phyloP scores from a whole-genome alignment of 2,888 invertebrate genomes.

The Dione juno region DNA sequence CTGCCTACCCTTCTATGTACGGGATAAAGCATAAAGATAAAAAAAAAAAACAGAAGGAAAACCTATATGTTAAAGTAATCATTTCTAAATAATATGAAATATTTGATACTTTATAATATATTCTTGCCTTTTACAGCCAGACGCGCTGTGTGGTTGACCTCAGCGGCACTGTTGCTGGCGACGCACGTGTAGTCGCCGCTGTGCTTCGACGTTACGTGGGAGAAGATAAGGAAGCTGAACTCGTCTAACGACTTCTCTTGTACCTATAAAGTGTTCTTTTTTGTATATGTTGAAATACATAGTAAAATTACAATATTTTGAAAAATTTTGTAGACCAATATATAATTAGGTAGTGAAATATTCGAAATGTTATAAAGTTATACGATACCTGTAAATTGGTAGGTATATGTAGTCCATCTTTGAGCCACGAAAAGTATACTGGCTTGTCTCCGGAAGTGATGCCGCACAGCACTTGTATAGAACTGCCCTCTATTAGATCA shows the following conservation, averaged over 20 bases:
- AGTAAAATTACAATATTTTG: too few species aligned
- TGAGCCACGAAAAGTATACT: conserved; percentile 88
- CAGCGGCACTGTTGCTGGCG: conserved; percentile 88
- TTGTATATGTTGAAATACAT: too few species aligned
- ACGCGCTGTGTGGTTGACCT: conserved; percentile 87
- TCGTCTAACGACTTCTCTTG: conserved; percentile 88
- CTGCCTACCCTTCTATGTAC: too few species aligned
- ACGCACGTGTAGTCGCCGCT: conserved; percentile 89
- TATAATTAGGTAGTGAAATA: too few species aligned
- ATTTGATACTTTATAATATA: too few species aligned
- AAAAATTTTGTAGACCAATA: too few species aligned
- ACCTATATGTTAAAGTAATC: too few species aligned
- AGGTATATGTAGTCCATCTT: conserved; percentile 86
- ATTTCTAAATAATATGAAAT: too few species aligned
- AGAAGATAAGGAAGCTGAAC: conserved; percentile 88
- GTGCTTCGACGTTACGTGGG: conserved; percentile 87
- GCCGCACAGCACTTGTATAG: conserved; percentile 92
- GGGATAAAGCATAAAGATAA: too few species aligned
- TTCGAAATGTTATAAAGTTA: background rate
- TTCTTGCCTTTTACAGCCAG: conserved; percentile 86
- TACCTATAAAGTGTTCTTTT: conserved; percentile 68
- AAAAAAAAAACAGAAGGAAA: too few species aligned
- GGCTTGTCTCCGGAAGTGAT: conserved; percentile 89
- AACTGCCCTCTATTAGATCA: conserved; percentile 91
- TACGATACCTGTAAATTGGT: conserved; percentile 83